A percentile compares a stretch with the other conserved stretches of the same genome.
Conservation (phyloP, 1,140 invertebrate species). For the Drosophila chauvacae region DNA sequence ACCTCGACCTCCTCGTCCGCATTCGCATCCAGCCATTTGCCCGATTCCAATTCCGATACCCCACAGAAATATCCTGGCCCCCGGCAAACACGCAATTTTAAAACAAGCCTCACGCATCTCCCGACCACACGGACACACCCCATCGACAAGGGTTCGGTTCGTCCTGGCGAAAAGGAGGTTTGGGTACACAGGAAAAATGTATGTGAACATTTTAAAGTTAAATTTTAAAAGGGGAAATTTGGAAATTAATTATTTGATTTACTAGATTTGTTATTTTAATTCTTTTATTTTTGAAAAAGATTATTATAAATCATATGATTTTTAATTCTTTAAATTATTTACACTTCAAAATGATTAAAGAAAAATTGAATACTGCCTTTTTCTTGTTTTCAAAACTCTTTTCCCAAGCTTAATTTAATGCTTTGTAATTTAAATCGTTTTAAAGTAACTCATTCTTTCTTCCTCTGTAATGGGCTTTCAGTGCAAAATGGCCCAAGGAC, state of each 20-base stretch:
- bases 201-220: not conserved
- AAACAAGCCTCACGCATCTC: constrained; percentile 74
- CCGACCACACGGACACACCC: constrained; percentile 56
- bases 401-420: not conserved
- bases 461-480: constrained; percentile 23
- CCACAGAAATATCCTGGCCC: constrained; percentile 14
- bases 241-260: no score
- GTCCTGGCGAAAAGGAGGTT: not conserved
- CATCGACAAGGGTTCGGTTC: constrained; percentile 20
- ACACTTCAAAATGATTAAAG: not conserved
- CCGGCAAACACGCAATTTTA: constrained; percentile 71
- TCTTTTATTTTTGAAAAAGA: not conserved
- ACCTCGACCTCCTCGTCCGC: not conserved
- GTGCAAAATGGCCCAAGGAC: constrained; percentile 70
- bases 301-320: not conserved
- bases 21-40: constrained; percentile 3
- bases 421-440: not conserved
- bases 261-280: not conserved
- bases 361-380: not conserved
- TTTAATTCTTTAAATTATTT: not conserved
- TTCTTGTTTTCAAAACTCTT: not conserved
- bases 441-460: not conserved
- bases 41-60: constrained; percentile 35
- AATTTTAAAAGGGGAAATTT: not conserved
- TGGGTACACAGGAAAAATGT: not conserved